Evolutionary conservation across 2,888 invertebrate species (phyloP).

Genomic region (Seira ritae): DNA sequence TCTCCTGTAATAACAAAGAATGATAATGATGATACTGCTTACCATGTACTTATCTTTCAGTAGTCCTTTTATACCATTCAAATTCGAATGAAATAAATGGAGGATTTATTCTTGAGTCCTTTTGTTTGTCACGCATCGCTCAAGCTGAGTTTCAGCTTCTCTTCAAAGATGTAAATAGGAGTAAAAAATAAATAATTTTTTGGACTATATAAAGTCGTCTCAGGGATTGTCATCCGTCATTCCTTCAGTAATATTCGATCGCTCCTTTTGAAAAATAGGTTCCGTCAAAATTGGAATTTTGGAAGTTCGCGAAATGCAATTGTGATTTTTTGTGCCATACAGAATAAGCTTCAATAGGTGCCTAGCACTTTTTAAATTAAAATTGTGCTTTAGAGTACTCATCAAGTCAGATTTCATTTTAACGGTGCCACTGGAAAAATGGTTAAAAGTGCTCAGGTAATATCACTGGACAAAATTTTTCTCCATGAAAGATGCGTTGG

Average conservation of each 20-base stretch:
- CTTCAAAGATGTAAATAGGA: conserved; percentile 27
- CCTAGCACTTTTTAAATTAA: background rate
- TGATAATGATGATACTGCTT: background rate
- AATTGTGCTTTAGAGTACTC: conserved; percentile 20
- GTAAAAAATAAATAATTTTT: background rate
- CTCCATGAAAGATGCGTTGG: background rate
- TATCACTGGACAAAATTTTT: background rate
- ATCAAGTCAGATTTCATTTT: conserved; percentile 19
- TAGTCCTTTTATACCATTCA: background rate
- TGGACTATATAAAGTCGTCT: conserved; percentile 46
- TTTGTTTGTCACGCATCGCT: conserved; percentile 37
- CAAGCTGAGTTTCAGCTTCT: conserved; percentile 23
- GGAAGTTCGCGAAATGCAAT: background rate
- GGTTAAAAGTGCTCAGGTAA: background rate
- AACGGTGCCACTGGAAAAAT: background rate
- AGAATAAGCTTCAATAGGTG: background rate
- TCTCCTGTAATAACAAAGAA: background rate
- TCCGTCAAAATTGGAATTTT: background rate
- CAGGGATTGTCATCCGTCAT: conserved; percentile 38
- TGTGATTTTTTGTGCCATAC: conserved; percentile 37
- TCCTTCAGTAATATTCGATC: conserved; percentile 40
- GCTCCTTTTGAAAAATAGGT: conserved; percentile 7
- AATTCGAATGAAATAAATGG: background rate
- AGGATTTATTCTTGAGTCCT: background rate
- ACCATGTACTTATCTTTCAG: background rate